Conservation (phyloP, 2,797 vertebrate genomes). For the Gobio occitaniae region DNA sequence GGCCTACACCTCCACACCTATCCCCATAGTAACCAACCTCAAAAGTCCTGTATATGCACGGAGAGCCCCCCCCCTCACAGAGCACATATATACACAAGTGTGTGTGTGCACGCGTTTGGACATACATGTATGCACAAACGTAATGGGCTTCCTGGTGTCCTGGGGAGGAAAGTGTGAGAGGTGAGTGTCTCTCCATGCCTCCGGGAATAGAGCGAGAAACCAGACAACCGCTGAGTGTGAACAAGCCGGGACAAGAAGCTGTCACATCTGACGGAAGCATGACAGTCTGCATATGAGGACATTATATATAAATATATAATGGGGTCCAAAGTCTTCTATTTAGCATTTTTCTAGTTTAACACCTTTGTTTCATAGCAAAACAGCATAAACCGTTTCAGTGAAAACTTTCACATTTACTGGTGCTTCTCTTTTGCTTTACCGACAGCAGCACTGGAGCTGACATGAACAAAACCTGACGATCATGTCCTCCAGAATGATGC, state of each 20-base stretch:
- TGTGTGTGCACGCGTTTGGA: conserved; percentile 8
- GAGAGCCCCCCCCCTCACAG: conserved; percentile 40
- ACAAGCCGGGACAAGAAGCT: conserved; percentile 37
- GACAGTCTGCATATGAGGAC: background rate
- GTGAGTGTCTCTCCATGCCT: conserved; percentile 26
- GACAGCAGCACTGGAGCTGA: background rate
- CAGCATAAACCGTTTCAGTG: background rate
- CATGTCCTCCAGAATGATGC: background rate
- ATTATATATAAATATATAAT: conserved; percentile 15
- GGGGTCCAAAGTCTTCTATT: background rate
- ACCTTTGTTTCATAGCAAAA: background rate
- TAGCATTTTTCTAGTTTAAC: conserved; percentile 3
- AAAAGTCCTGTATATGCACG: conserved; percentile 51
- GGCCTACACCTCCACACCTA: conserved; percentile 65
- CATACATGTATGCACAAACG: conserved; percentile 50
- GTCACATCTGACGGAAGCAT: conserved; percentile 3
- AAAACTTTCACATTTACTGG: background rate
- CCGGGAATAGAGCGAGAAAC: conserved; percentile 30
- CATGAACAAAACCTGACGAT: background rate
- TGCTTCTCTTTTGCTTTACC: background rate
- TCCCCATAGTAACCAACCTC: conserved; percentile 80
- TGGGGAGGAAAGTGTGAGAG: conserved; percentile 38
- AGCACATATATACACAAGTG: conserved; percentile 16
- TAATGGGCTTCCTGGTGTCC: conserved; percentile 50
- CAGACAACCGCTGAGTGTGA: conserved; percentile 27